Conservation (phyloP, 2,888 invertebrate genomes). For the Clusia tigrina region DNA sequence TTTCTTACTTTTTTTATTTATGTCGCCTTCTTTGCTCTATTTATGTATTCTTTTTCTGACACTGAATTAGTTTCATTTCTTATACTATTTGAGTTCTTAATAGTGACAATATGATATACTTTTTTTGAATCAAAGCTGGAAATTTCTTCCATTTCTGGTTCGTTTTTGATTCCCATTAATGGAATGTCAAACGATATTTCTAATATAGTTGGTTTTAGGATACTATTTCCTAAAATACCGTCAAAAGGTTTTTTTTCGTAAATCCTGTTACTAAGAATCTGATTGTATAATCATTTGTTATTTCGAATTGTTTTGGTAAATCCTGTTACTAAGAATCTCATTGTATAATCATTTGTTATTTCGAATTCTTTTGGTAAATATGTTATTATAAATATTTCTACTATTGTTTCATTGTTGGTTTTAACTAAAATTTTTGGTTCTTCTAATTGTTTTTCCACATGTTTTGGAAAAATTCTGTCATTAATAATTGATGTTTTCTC, state of each 20-base stretch:
- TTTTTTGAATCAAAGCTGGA: background rate
- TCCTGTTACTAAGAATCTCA: background rate
- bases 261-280: background rate
- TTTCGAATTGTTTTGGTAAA: background rate
- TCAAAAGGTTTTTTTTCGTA: background rate
- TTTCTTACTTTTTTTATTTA: background rate
- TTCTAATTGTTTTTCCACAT: background rate
- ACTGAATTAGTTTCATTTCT: background rate
- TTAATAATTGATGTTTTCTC: background rate
- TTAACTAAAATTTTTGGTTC: background rate
- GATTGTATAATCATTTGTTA: background rate
- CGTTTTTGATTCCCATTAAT: background rate
- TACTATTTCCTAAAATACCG: background rate
- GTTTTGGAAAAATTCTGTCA: background rate
- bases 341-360: background rate
- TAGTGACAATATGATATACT: background rate
- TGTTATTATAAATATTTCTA: background rate
- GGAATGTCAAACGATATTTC: background rate
- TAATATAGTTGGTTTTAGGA: background rate
- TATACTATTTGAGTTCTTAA: background rate
- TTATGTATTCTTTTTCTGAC: slow-evolving; percentile 1
- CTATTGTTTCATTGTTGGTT: background rate
- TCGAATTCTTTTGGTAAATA: background rate
- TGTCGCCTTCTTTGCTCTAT: background rate
- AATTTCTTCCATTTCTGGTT: background rate